A percentile compares a stretch with the other conserved stretches of the same genome.
These are phyloP conservation scores for Hippocampus mohnikei DNA, from an alignment of 2,113 vertebrate species.

Conservation along the genomic window DNA sequence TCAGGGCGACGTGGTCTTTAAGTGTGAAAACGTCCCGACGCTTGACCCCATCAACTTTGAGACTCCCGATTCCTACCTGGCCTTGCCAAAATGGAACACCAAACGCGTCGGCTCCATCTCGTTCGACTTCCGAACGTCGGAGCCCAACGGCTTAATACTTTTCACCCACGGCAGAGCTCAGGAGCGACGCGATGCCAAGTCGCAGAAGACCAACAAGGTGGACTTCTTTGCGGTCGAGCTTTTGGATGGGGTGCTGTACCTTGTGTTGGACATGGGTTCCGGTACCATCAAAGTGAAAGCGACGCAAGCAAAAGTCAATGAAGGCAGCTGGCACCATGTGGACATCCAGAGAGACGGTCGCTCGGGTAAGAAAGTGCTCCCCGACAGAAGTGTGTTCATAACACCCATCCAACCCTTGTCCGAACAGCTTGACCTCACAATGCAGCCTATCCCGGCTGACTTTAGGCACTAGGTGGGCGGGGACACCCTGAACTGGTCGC, in stretches of 20 bases:
- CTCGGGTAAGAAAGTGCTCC: slow-evolving; percentile 77
- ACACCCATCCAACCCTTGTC: no score
- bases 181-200: slow-evolving; percentile 83
- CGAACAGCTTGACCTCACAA: no score
- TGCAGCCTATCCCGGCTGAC: no score
- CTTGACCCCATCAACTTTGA: slow-evolving; percentile 96
- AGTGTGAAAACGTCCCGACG: slow-evolving; percentile 93
- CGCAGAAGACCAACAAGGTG: slow-evolving; percentile 93
- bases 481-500: no score
- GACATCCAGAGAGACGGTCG: slow-evolving; percentile 95
- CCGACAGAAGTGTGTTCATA: no score
- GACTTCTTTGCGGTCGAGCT: slow-evolving; percentile 97
- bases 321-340: slow-evolving; percentile 95
- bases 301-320: slow-evolving; percentile 92
- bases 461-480: no score
- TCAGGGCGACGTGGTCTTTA: slow-evolving; percentile 91
- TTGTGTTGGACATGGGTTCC: slow-evolving; percentile 96
- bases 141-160: slow-evolving; percentile 92
- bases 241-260: slow-evolving; percentile 87
- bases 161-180: slow-evolving; percentile 94
- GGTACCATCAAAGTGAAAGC: slow-evolving; percentile 97
- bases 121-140: slow-evolving; percentile 94
- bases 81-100: slow-evolving; percentile 96
- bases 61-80: slow-evolving; percentile 90
- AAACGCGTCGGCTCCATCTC: slow-evolving; percentile 96